phyloP scores from a whole-genome alignment of 2,113 vertebrate genomes.

The Lepidothrix coronata region DNA sequence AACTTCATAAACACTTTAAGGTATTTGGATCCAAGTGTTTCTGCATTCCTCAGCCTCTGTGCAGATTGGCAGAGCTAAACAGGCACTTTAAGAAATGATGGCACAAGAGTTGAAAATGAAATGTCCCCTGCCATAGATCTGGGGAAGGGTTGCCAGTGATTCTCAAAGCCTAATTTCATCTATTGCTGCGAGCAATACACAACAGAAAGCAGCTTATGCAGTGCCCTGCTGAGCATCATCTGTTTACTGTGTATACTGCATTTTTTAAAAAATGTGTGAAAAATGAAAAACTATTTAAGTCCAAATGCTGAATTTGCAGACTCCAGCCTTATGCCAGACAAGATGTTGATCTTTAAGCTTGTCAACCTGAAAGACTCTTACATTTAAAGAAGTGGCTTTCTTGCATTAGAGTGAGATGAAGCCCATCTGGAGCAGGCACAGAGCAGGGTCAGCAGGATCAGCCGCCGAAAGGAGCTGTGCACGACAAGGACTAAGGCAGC shows the following conservation, averaged over 20 bases:
- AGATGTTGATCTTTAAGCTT: conserved; percentile 42
- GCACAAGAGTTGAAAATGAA: background rate
- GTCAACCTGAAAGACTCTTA: background rate
- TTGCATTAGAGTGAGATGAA: background rate
- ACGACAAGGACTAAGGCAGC: background rate
- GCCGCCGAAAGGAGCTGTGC: background rate
- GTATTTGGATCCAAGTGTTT: background rate
- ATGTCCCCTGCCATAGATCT: background rate
- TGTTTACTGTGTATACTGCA: conserved; percentile 41
- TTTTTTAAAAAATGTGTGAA: conserved; percentile 4
- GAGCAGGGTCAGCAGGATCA: conserved; percentile 22
- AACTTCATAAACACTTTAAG: conserved; percentile 19
- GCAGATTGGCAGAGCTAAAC: conserved; percentile 7
- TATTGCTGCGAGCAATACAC: background rate
- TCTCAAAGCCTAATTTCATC: conserved; percentile 51
- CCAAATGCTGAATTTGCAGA: conserved; percentile 55
- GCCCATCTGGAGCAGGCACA: conserved; percentile 5
- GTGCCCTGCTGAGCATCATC: conserved; percentile 66
- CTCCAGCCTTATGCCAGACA: conserved; percentile 45
- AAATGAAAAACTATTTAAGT: conserved; percentile 50
- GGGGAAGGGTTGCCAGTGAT: conserved; percentile 1
- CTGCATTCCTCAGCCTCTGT: background rate
- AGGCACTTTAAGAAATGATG: background rate
- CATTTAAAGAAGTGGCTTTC: conserved; percentile 10
- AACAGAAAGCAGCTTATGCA: conserved; percentile 51